phyloP scores from a whole-genome alignment of 2,888 invertebrate genomes.

The Enchytraeus crypticus region DNA sequence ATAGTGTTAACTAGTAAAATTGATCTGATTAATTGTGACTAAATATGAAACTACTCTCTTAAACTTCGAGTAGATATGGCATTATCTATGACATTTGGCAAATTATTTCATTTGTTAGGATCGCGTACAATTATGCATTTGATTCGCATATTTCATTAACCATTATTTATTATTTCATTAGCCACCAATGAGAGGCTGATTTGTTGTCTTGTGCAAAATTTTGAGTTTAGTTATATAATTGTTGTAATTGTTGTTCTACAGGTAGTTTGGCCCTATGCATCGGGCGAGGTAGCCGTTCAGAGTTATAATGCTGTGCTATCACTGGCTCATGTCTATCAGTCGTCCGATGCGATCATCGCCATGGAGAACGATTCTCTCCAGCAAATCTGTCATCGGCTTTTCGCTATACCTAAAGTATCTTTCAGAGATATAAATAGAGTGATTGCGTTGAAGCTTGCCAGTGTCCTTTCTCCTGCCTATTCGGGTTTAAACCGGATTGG shows the following conservation, averaged over 20 bases:
- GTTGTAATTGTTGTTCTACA: neutral
- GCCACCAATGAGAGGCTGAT: no score
- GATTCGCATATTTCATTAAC: no score
- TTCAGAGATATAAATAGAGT: constrained; percentile 44
- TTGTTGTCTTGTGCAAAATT: no score
- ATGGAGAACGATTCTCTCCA: constrained; percentile 49
- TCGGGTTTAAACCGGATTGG: neutral
- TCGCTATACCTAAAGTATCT: constrained; percentile 42
- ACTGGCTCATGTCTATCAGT: constrained; percentile 44
- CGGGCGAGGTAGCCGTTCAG: constrained; percentile 50
- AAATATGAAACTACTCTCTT: no score
- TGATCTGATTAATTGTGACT: no score
- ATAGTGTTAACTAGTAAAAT: no score
- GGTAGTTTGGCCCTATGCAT: constrained; percentile 46
- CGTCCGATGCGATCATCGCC: constrained; percentile 44
- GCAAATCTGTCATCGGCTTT: constrained; percentile 41
- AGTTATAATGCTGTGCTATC: constrained; percentile 49
- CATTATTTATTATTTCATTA: no score
- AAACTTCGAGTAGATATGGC: no score
- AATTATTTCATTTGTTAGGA: no score
- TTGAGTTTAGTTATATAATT: no score
- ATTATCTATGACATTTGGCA: no score
- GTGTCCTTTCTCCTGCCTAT: constrained; percentile 30
- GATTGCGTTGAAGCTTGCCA: constrained; percentile 40
- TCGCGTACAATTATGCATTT: no score